Conservation (phyloP, 2,888 invertebrate genomes). For the Willowsia nigromaculata region DNA sequence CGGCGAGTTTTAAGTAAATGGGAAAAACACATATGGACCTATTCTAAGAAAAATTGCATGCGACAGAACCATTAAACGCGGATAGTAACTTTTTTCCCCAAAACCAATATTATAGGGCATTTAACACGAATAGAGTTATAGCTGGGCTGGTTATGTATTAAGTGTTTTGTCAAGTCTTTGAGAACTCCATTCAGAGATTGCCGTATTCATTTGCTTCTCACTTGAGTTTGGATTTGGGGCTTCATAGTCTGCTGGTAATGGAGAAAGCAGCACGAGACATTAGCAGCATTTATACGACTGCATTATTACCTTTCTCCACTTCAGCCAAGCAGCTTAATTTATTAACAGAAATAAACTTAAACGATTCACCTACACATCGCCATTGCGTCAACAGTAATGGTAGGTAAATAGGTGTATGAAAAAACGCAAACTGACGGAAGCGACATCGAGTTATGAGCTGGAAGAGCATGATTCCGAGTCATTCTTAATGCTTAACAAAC, state of each 20-base stretch:
- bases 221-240: not conserved
- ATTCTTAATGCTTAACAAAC: too few species aligned
- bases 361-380: not conserved
- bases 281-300: not conserved
- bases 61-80: not conserved
- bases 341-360: not conserved
- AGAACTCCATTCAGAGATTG: not conserved
- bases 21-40: not conserved
- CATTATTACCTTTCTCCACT: not conserved
- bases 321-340: not conserved
- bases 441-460: not conserved
- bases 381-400: too few species aligned
- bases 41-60: constrained; percentile 51
- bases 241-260: not conserved
- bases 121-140: constrained; percentile 2
- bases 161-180: not conserved
- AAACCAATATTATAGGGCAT: constrained; percentile 17
- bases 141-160: not conserved
- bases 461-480: too few species aligned
- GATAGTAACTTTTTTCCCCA: not conserved
- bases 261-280: not conserved
- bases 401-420: too few species aligned
- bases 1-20: constrained; percentile 29
- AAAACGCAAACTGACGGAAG: not conserved
- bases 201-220: not conserved